Base-by-base conservation (phyloP, 2,113 vertebrate species). In the Carassius gibelio region DNA sequence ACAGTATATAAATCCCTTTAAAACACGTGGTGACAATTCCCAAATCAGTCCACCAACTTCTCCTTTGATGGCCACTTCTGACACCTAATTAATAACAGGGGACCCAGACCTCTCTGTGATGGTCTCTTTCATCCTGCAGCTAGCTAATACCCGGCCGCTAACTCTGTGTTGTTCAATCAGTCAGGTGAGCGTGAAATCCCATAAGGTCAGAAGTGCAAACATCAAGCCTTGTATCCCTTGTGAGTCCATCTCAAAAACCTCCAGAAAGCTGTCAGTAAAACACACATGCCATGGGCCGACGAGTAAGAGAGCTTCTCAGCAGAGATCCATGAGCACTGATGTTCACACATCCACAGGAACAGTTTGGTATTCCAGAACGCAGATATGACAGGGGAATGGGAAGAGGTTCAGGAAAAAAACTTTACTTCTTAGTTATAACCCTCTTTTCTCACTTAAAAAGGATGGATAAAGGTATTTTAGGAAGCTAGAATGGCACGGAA, bases 81-180 rank as follows among this genome's bases (percentile, higher is more conserved):
- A 88, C 84, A 88, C 81, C 78, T 86, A 91, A 92, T 89, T 91
- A 90, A 90, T 88, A 87, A 87, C 77, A 84, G 83, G 66, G 52
- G 82, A 61, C 21, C 34, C 72, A 36, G 26, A 26, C 34, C 52
- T 36, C 79, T 79, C 76, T 38, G 30, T 55, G 71, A 11, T 23
- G 75, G 26, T 55, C 38, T 45, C 30, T 72, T 69, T 75, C 30
- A 86, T 42, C 61, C 74, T 30, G 10, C 64, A 57, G n/a, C 36
- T 38, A 66, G 15, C 9, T 61, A 69, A 82, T 23, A 14, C 5
- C 21, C 68, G 10, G 36, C 77, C 42, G 17, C 4, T 62, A 59
- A 38, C 52, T 23, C 82, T 69, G 59, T 57, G 68, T 68, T 84
- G 14, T 75, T 74, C 14, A 84, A 42, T 80, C 81, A 84, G 15